A percentile compares a stretch with the other conserved stretches of the same genome.
phyloP scores from a whole-genome alignment of 1,140 invertebrate genomes.

The Diorhabda carinulata region DNA sequence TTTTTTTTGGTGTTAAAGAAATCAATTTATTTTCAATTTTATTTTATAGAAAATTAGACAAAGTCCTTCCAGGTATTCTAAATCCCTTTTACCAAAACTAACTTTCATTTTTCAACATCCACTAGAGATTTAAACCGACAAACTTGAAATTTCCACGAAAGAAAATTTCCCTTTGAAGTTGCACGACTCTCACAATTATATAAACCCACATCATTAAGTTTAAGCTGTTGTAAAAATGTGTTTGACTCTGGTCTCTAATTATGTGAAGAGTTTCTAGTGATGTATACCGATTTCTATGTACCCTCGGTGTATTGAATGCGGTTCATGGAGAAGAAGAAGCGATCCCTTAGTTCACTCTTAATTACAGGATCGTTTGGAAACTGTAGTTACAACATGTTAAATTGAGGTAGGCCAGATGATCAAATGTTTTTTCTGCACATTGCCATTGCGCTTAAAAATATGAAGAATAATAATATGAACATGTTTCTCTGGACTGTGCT shows the following conservation, averaged over 20 bases:
- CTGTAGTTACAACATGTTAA: neutral
- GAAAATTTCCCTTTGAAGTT: slow-evolving; percentile 2
- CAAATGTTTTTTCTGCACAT: neutral
- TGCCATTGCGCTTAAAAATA: too few species aligned
- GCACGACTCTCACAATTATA: slow-evolving; percentile 14
- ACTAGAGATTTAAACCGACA: neutral
- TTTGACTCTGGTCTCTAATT: slow-evolving; percentile 26
- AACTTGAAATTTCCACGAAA: neutral
- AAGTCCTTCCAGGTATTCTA: neutral
- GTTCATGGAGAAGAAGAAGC: neutral
- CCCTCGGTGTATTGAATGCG: neutral
- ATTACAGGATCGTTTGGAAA: neutral
- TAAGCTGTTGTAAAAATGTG: slow-evolving; percentile 24
- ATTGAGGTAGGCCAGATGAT: neutral
- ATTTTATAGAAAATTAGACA: too few species aligned
- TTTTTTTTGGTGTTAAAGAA: too few species aligned
- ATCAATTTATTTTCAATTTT: too few species aligned
- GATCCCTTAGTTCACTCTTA: neutral
- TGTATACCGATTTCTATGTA: slow-evolving; percentile 10
- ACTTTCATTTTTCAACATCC: neutral
- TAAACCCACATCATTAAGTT: slow-evolving; percentile 31
- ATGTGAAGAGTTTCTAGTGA: slow-evolving; percentile 23
- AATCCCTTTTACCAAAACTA: neutral
- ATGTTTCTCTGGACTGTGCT: too few species aligned
- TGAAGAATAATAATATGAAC: too few species aligned